Evolutionary conservation across 2,113 vertebrate genomes (phyloP).

Genomic region (Chionis minor): DNA sequence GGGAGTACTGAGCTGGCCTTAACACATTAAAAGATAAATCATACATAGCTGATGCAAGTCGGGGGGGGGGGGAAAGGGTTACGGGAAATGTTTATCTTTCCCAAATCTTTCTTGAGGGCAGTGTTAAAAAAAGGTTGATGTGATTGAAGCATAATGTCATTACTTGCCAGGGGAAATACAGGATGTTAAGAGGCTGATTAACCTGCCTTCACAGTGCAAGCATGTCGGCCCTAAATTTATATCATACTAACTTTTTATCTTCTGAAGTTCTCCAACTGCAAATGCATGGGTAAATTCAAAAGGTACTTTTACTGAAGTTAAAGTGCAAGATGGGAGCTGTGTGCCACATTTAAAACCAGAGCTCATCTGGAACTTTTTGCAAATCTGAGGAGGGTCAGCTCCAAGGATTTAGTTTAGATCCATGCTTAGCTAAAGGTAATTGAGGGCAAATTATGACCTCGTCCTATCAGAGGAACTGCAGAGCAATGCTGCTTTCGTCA

Average conservation of each 20-base stretch:
- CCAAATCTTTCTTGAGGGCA: constrained; percentile 60
- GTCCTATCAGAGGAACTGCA: neutral
- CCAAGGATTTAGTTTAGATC: neutral
- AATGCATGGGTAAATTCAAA: neutral
- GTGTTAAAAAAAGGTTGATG: constrained; percentile 42
- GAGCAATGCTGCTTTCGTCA: neutral
- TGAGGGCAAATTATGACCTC: neutral
- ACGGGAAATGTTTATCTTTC: constrained; percentile 33
- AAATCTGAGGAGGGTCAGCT: neutral
- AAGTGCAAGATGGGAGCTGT: neutral
- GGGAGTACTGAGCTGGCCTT: constrained; percentile 12
- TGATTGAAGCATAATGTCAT: constrained; percentile 51
- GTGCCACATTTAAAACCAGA: neutral
- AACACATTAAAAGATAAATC: constrained; percentile 61
- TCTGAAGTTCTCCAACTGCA: neutral
- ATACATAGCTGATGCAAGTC: constrained; percentile 5
- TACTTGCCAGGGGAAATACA: constrained; percentile 39
- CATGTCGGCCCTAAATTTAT: neutral
- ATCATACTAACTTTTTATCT: neutral
- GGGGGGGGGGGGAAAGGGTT: rapidly evolving
- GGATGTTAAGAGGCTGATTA: constrained; percentile 52
- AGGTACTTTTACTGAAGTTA: neutral
- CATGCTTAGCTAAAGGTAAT: neutral
- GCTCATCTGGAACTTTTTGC: neutral
- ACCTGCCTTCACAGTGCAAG: neutral